phyloP scores from a whole-genome alignment of 2,113 vertebrate genomes.

The Oncorhynchus masou region DNA sequence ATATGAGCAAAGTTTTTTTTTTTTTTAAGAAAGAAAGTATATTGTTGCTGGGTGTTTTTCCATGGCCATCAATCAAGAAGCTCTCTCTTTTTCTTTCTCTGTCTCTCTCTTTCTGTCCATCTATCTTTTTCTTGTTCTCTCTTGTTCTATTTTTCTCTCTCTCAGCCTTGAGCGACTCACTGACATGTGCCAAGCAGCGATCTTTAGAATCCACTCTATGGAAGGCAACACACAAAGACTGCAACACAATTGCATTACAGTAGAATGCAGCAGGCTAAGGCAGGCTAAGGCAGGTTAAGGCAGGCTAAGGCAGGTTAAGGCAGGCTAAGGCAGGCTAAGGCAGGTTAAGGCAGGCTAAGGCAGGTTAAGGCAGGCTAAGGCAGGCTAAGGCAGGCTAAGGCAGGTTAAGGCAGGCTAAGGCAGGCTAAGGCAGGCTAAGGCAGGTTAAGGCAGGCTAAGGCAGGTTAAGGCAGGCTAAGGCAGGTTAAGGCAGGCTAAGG shows the following conservation, averaged over 20 bases:
- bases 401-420: too few species aligned
- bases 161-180: conserved; percentile 20
- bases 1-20: background rate
- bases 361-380: too few species aligned
- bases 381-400: too few species aligned
- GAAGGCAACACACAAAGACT: conserved; percentile 26
- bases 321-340: too few species aligned
- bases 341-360: too few species aligned
- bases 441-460: too few species aligned
- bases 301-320: too few species aligned
- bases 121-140: too few species aligned
- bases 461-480: too few species aligned
- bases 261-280: background rate
- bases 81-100: background rate
- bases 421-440: too few species aligned
- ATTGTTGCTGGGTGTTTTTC: conserved; percentile 1
- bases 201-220: conserved; percentile 24
- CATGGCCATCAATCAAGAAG: conserved; percentile 22
- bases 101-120: too few species aligned
- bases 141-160: background rate
- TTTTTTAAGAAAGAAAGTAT: background rate
- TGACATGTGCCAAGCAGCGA: conserved; percentile 15
- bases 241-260: conserved; percentile 20
- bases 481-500: too few species aligned
- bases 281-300: background rate